Base-by-base conservation (phyloP, 2,888 invertebrate genomes). In the Spisula solida region DNA sequence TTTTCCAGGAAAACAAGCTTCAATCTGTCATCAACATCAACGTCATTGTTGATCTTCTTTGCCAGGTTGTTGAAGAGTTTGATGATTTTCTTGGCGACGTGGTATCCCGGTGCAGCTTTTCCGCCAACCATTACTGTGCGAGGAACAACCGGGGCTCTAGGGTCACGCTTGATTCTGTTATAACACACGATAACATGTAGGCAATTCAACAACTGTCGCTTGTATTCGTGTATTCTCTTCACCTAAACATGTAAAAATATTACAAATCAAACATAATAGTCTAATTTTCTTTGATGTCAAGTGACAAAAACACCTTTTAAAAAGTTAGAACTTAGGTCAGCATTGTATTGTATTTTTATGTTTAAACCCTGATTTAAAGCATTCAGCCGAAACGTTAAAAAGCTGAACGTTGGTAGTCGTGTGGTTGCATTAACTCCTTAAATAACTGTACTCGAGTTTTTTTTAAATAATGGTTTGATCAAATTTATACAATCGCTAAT, bases 181-280 rank as follows among this genome's bases (percentile, higher is more conserved):
- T 99, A 99, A 96, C 99, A 95, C 0, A 98, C 98, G 90, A 97
- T 97, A 93, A 99, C 98, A 97, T 99, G 99, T 94, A 99, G 97
- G 95, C 99, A 98, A 97, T 99, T 99, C 94, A 99, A 97, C 93
- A 99, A 97, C 97, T 99, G 99, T 4, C 99, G 98, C 97, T 99
- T 99, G 97, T 99, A 99, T 97, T 99, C 99, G 97, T 99, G 99
- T 95, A 99, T 99, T 94, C 99, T 98, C 97, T 99, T 99, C 94
- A 99, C 99, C 91, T 97, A 97, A 91, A 29, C 10, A 34, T 1
- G 1, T 51, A 8, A 51, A 51, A 51, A 10, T 16, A 2, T 41
- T 41, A 51, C 51, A 1, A 10, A 51, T 51, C 14, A 51, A 10
- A 51, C 14, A 51, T 14, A 41, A 8, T 51, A 8, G 51, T 51